Conservation (phyloP, 2,888 invertebrate species). For the Dendrolimus pini region DNA sequence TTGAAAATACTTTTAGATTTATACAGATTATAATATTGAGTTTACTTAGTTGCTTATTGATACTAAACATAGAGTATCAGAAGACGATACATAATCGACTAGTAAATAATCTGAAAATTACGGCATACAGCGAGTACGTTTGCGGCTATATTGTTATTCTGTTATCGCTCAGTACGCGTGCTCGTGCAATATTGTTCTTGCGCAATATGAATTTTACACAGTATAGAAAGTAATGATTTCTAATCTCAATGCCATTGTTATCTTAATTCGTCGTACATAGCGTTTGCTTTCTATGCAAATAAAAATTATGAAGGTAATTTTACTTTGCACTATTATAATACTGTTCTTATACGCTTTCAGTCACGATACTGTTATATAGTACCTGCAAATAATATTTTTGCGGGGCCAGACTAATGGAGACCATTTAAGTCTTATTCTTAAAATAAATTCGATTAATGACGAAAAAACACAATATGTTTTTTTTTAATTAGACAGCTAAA, state of each 20-base stretch:
- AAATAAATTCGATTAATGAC: too few species aligned
- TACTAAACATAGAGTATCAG: not conserved
- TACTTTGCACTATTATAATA: too few species aligned
- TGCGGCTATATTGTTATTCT: not conserved
- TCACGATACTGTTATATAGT: too few species aligned
- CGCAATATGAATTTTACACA: slow-evolving; percentile 51
- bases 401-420: too few species aligned
- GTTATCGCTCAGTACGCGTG: slow-evolving; percentile 34
- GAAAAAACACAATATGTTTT: too few species aligned
- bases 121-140: not conserved
- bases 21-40: too few species aligned
- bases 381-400: too few species aligned
- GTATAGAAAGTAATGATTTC: slow-evolving; percentile 56
- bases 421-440: too few species aligned
- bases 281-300: slow-evolving; percentile 11
- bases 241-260: slow-evolving; percentile 56
- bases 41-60: too few species aligned
- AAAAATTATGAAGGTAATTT: slow-evolving; percentile 6
- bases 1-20: too few species aligned
- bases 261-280: slow-evolving; percentile 36
- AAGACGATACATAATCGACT: not conserved
- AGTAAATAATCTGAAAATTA: not conserved
- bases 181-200: slow-evolving; percentile 32
- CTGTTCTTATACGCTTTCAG: too few species aligned
- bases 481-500: too few species aligned